Evolutionary conservation across 2,113 vertebrate genomes (phyloP).

Genomic region (Chloropsis cyanopogon): DNA sequence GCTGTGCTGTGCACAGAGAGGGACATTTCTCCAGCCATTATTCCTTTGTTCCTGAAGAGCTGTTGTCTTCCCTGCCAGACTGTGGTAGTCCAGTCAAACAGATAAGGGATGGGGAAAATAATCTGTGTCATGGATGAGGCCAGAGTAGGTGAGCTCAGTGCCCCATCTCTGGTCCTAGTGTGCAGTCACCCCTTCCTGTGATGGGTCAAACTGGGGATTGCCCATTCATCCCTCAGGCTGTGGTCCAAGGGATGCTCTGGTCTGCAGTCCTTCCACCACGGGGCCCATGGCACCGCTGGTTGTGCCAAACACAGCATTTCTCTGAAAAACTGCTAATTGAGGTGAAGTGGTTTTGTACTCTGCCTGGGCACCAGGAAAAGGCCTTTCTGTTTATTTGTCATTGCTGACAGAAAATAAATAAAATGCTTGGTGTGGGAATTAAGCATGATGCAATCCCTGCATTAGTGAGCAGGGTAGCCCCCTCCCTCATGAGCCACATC

Average conservation of each 20-base stretch:
- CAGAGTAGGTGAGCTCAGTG: neutral
- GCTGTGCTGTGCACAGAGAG: neutral
- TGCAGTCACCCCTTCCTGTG: neutral
- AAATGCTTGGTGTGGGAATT: neutral
- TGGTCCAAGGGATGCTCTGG: neutral
- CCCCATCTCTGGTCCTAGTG: neutral
- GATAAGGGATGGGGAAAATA: neutral
- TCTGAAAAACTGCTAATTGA: neutral
- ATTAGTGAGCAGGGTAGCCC: neutral
- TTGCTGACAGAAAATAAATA: neutral
- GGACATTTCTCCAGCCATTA: neutral
- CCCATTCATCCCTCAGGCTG: neutral
- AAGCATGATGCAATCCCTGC: neutral
- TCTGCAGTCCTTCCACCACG: accelerated
- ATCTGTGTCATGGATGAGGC: neutral
- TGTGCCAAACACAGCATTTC: accelerated
- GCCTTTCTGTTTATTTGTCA: neutral
- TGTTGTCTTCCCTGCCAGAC: neutral
- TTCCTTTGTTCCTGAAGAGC: neutral
- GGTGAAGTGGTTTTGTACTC: neutral
- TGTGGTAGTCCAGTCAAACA: neutral
- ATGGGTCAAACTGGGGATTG: neutral
- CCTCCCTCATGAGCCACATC: neutral
- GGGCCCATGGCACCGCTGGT: neutral
- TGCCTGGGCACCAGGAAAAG: neutral